Evolutionary conservation across 1,140 invertebrate genomes (phyloP).

Genomic region (Bombus sibiricus): DNA sequence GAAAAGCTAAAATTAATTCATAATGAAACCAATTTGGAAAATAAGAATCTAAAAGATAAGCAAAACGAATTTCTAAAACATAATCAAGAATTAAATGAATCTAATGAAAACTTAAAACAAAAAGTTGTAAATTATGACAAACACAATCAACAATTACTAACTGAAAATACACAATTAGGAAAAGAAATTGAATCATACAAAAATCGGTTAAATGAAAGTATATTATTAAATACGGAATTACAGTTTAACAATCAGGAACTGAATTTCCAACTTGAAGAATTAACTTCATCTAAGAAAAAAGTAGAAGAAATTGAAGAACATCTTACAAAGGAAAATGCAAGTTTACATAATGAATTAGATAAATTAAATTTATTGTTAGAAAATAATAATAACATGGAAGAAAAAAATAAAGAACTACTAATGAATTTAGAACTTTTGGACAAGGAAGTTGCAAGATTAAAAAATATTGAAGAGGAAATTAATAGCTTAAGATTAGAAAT

Average conservation of each 20-base stretch:
- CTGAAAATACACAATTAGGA: slow-evolving; percentile 5
- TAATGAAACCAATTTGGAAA: slow-evolving; percentile 56
- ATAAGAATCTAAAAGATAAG: slow-evolving; percentile 69
- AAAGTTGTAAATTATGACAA: slow-evolving; percentile 40
- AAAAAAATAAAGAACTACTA: slow-evolving; percentile 43
- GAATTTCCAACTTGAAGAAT: slow-evolving; percentile 50
- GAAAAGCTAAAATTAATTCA: slow-evolving; percentile 57
- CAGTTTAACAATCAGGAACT: slow-evolving; percentile 41
- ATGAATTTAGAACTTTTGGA: slow-evolving; percentile 20
- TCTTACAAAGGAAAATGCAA: slow-evolving; percentile 51
- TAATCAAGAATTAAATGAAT: slow-evolving; percentile 66
- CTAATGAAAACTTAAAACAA: slow-evolving; percentile 56
- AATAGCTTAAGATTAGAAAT: slow-evolving; percentile 36
- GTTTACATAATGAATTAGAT: slow-evolving; percentile 49
- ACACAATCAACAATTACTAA: slow-evolving; percentile 37
- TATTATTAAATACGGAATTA: slow-evolving; percentile 35
- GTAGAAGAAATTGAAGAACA: slow-evolving; percentile 64
- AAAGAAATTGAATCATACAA: slow-evolving; percentile 30
- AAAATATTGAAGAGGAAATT: slow-evolving; percentile 57
- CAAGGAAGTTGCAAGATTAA: slow-evolving; percentile 42
- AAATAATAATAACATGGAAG: slow-evolving; percentile 34
- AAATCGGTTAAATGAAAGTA: slow-evolving; percentile 28
- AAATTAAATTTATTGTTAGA: slow-evolving; percentile 49
- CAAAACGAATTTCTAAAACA: slow-evolving; percentile 70
- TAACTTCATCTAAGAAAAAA: slow-evolving; percentile 63